Base-by-base conservation (phyloP, 2,888 invertebrate genomes). In the Ferdinandea cuprea region DNA sequence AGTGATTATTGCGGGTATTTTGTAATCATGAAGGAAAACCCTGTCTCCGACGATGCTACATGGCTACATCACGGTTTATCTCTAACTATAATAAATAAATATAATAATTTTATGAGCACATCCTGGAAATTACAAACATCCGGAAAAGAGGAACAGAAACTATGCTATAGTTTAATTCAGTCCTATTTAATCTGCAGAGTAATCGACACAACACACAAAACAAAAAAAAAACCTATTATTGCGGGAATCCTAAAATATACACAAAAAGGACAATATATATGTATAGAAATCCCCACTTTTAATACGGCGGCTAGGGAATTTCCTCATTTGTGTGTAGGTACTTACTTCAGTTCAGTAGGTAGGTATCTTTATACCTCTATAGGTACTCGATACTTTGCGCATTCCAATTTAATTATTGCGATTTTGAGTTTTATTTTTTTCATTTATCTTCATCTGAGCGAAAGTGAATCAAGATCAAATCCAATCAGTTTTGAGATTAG, bases 1-100 rank as follows among this genome's bases (percentile, higher is more conserved):
- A 76, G 76, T 81, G 59, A 66, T 66, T 81, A 76, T 81, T 76
- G 66, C 66, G 76, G 81, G 81, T 81, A 81, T 81, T 81, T 81
- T 72, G 71, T 58, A 59, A 46, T 71, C 13, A 61, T 54, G 21
- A 44, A 76, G 81, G 66, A 37, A 81, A 81, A 81, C 58, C 81
- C 81, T 59, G 35, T n/a, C n/a, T n/a, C n/a, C n/a, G 32, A 30
- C 66, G 37, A 48, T 13, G 50, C 58, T 52, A 32, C 15, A 42
- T 42, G n/a, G n/a, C n/a, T n/a, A n/a, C n/a, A n/a, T n/a, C n/a
- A n/a, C 52, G 54, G 56, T 40, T 81, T 81, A 81, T 76, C 63
- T 50, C n/a, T n/a, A n/a, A 52, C 54, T 40, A 46, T 17, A 44
- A 44, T 21, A 44, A 44, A 28, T 48, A 37, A 9, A 35, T 54